These are phyloP conservation scores for Aethes cnicana DNA, from an alignment of 2,888 invertebrate species.

Conservation along the genomic window DNA sequence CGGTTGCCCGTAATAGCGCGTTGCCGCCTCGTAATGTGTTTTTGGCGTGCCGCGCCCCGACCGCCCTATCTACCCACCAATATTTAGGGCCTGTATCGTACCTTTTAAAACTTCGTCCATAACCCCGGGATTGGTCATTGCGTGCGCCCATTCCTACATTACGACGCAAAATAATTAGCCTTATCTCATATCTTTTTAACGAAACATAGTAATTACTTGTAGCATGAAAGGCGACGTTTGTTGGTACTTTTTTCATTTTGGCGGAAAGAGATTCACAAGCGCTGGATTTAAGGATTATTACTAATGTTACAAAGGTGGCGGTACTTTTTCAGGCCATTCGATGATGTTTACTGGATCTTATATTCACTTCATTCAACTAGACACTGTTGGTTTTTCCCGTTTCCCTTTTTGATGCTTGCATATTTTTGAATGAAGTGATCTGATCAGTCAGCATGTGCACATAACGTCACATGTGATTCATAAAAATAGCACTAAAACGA, in stretches of 20 bases:
- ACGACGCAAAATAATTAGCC: constrained; percentile 70
- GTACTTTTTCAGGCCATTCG: no score
- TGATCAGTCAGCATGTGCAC: no score
- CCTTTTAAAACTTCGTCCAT: constrained; percentile 67
- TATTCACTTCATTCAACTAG: no score
- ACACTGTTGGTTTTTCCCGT: no score
- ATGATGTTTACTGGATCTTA: no score
- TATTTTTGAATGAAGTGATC: no score
- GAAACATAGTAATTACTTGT: constrained; percentile 65
- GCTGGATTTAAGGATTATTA: constrained; percentile 11
- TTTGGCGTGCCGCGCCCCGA: constrained; percentile 74
- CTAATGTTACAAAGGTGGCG: no score
- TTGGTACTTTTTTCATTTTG: constrained; percentile 42
- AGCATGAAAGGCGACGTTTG: constrained; percentile 60
- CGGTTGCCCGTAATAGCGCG: constrained; percentile 76
- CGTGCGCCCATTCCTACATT: constrained; percentile 70
- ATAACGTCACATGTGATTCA: no score
- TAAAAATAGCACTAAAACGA: background rate
- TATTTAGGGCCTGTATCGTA: constrained; percentile 66
- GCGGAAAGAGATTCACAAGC: constrained; percentile 25
- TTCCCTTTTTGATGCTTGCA: no score
- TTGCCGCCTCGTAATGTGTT: constrained; percentile 73
- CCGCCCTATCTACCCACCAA: constrained; percentile 70
- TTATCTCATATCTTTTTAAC: constrained; percentile 69
- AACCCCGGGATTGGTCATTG: constrained; percentile 67